Base-by-base conservation (phyloP, 2,797 vertebrate genomes). In the Emys orbicularis region DNA sequence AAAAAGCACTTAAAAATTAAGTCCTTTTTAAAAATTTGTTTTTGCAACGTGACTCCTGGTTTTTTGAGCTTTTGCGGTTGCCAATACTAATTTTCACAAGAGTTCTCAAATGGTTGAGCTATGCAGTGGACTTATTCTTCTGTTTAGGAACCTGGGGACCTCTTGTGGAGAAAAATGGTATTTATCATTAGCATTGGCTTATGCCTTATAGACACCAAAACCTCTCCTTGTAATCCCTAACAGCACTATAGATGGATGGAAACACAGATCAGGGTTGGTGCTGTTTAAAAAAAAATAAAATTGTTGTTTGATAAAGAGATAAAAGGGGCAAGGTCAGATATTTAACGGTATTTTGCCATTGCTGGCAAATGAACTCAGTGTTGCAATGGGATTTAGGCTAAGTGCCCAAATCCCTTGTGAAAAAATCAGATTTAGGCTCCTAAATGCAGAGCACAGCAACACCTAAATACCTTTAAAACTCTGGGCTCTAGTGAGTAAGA, bases 121-220 rank as follows among this genome's bases (percentile, higher is more conserved):
- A 18, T 25, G 41, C 23, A 23, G 21, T 44, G 12, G 37, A 27
- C 13, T 49, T 29, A 27, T 3, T 23, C 3, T 6, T 84, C 52
- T 89, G 3, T 31, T 81, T 31, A 1, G 85, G 72, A 44, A 95
- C 88, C 79, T 93, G 95, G 74, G 61, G 97, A 94, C 96, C 79
- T 96, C 97, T 94, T 77, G 94, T 93, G 97, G 95, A 85, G 12
- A 7, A 19, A 94, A 54, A 91, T 76, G 15, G 13, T 13, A 76
- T 47, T 47, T 47, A 47, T 44, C 44, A 27, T 16, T 47, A 47
- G 74, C 12, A 47, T 47, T 11, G 25, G 12, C 25, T 37, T 47
- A 27, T 6, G 25, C 6, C 25, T 37, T 47, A 15, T 29, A 47
- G 12, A 68, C n/a, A 23, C 19, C 18, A 21, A 68, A 68, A 37